phyloP scores from a whole-genome alignment of 37 sponge, comb jelly and placozoan species.

The Hexactinellida sp. region DNA sequence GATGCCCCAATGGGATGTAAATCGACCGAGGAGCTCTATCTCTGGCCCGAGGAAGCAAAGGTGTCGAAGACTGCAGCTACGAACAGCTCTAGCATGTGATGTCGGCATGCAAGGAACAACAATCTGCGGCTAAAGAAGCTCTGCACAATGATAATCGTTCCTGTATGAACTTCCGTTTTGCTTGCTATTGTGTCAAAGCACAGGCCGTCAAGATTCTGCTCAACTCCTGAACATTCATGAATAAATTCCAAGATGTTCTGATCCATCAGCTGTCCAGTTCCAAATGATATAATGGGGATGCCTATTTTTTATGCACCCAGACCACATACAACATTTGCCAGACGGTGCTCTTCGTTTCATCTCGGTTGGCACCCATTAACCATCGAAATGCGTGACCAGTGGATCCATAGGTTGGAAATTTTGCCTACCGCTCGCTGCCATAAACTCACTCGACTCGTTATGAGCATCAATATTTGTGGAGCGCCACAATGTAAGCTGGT shows the following conservation, averaged over 20 bases:
- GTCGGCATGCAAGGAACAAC: no score
- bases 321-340: neutral
- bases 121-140: no score
- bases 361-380: neutral
- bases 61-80: no score
- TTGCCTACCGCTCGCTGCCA: neutral
- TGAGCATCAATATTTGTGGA: no score
- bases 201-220: neutral
- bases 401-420: no score
- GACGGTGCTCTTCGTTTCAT: neutral
- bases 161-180: no score
- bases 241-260: neutral
- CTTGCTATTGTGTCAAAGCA: neutral
- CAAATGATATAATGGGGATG: neutral
- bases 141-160: no score
- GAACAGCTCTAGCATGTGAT: no score
- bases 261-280: neutral
- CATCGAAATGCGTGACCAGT: neutral
- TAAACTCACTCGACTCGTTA: neutral
- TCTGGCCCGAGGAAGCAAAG: no score
- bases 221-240: neutral
- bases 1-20: no score
- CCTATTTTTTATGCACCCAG: neutral
- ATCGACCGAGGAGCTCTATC: no score
- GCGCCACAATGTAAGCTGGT: no score